Evolutionary conservation across 2,113 vertebrate species (phyloP), one percentile per base, ranked within the genome.

Genomic region (Nothobranchius furzeri): DNA sequence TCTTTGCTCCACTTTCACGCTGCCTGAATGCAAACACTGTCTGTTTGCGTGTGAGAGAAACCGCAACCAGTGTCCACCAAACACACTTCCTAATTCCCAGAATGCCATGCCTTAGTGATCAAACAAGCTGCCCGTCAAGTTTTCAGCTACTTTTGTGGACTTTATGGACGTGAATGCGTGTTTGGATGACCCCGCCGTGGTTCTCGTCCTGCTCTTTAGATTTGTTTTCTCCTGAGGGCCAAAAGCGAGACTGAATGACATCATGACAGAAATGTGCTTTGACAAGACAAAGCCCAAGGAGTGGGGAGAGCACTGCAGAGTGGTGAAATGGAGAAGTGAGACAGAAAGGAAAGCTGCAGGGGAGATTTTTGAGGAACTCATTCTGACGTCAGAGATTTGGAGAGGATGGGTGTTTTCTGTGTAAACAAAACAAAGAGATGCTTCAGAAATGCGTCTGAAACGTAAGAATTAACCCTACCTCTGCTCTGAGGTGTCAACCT

Each of bases 321-420:
- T 75, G 82, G 35, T 66, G 64, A 83, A 90, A 89, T 70, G 49
- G 71, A 85, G 81, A 88, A 88, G 84, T 72, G 71, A 78, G 76
- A 75, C 75, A 51, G 76, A 73, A 79, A 78, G 50, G 63, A 72
- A 53, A 59, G 70, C 74, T 67, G 37, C n/a, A 30, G 79, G 84
- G 76, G 66, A 64, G 68, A 17, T 79, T 82, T 86, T 87, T 88
- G 82, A 85, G 85, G 81, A 85, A 87, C 64, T 75, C 60, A 67
- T 58, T 60, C 58, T 79, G 83, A 84, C 54, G 71, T 82, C 71
- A 83, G 46, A 78, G 40, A 68, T 35, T 30, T 52, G 76, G 71
- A 73, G 52, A 69, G 30, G 76, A 24, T 71, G 71, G 52, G 52
- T 53, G 50, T 50, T 67, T 76, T 78, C 48, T 65, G 11, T 47